Percentiles rank a stretch among this genome's conserved stretches.
Evolutionary conservation across 2,113 vertebrate species (phyloP).

Genomic region (Meleagris gallopavo): DNA sequence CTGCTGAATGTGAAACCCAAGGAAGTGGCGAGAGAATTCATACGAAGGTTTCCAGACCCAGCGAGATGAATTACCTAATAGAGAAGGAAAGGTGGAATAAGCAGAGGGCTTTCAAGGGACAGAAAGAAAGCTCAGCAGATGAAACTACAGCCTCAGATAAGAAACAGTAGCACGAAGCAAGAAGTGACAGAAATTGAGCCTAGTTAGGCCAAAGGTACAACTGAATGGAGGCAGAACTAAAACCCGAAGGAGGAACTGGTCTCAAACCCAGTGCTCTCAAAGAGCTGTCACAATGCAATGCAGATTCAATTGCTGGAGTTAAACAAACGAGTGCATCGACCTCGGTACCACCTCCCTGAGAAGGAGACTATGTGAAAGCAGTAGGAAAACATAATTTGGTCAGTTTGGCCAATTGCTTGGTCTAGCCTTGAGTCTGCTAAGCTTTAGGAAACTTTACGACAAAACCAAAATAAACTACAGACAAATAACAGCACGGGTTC

Average conservation of each 20-base stretch:
- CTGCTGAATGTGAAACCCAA: slow-evolving; percentile 45
- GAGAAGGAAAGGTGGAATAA: slow-evolving; percentile 46
- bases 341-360: background rate
- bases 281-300: background rate
- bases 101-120: slow-evolving; percentile 31
- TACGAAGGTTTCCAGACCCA: slow-evolving; percentile 62
- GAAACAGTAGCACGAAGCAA: background rate
- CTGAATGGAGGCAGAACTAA: slow-evolving; percentile 1
- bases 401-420: background rate
- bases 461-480: background rate
- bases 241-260: background rate
- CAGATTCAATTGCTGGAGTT: background rate
- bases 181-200: slow-evolving; percentile 2
- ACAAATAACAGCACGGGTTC: accelerated
- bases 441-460: background rate
- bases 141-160: background rate
- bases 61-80: slow-evolving; percentile 49
- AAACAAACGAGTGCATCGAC: background rate
- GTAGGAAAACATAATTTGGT: background rate
- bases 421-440: background rate
- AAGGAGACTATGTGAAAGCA: background rate
- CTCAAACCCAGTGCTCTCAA: background rate
- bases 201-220: background rate
- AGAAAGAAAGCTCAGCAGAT: slow-evolving; percentile 19
- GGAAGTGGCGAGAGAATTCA: slow-evolving; percentile 49